phyloP scores from a whole-genome alignment of 1,140 invertebrate genomes.

The Dysdera silvatica region DNA sequence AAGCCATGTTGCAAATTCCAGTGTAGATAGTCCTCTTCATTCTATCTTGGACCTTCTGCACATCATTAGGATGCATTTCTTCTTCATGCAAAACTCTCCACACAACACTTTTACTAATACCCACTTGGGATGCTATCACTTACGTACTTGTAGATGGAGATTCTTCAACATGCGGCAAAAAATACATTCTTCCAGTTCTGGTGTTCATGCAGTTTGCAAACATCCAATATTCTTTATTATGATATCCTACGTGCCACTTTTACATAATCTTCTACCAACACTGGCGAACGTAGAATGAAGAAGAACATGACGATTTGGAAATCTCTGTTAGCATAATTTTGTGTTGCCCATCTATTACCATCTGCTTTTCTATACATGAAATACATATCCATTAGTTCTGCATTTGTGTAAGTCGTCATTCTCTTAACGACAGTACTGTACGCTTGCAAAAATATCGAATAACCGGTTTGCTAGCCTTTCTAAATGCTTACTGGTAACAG shows the following conservation, averaged over 20 bases:
- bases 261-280: too few relatives aligned
- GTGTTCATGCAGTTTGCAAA: not conserved
- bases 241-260: not conserved
- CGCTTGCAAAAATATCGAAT: too few relatives aligned
- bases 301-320: too few relatives aligned
- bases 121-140: not conserved
- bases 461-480: too few relatives aligned
- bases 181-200: not conserved
- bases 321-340: too few relatives aligned
- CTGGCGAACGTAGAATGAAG: too few relatives aligned
- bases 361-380: too few relatives aligned
- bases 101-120: not conserved
- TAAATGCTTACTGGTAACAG: too few relatives aligned
- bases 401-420: too few relatives aligned
- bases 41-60: not conserved
- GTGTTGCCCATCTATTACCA: too few relatives aligned
- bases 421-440: too few relatives aligned
- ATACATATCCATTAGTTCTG: too few relatives aligned
- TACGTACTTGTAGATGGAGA: not conserved
- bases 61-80: not conserved
- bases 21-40: not conserved
- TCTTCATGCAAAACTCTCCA: not conserved
- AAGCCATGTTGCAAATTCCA: not conserved
- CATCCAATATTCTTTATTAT: not conserved
- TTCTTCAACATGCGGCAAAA: not conserved